Evolutionary conservation across 2,113 vertebrate species (phyloP), one percentile per base, ranked within the genome.

Genomic region (Odontophorus gujanensis): DNA sequence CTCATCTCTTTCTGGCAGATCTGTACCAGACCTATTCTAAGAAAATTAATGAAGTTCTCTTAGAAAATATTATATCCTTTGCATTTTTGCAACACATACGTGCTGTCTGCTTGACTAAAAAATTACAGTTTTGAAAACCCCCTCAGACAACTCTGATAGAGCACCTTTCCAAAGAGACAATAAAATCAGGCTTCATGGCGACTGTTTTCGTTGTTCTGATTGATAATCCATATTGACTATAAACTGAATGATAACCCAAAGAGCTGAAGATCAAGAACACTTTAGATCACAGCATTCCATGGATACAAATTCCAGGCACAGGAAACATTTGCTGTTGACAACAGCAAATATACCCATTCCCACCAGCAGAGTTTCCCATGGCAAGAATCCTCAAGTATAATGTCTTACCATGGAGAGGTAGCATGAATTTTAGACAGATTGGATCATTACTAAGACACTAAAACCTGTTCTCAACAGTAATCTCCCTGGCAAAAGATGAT

Each of bases 41-140:
- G 66, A 81, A 88, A 94, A 82, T 38, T 10, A 67, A 8, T 63
- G 32, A 55, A 34, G 72, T 69, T 83, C 38, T 85, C 36, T 73
- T 7, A 48, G 78, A 74, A 77, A 92, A 69, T 36, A 92, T 57
- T 90, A 80, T 8, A 82, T 18, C 43, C 92, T 92, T 85, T 94
- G 78, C 78, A 72, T 43, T 92, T 93, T 82, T 94, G 78, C 78
- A 72, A 47, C 36, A 42, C 21, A 15, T 34, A 82, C 0, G 3
- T 72, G 67, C 25, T 48, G 78, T 78, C 62, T 76, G 69, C 47
- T n/a, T 43, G 55, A 72, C 66, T 69, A 59, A 20, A 3, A 48
- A 73, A 9, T 48, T 55, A 68, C 1, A 57, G 3, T 75, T 84
- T 83, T 79, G 80, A 67, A 92, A 84, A 8, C 3, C 9, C 15